Evolutionary conservation across 2,797 vertebrate genomes (phyloP), one percentile per base, ranked within the genome.

Genomic region (Diplodus sargus): DNA sequence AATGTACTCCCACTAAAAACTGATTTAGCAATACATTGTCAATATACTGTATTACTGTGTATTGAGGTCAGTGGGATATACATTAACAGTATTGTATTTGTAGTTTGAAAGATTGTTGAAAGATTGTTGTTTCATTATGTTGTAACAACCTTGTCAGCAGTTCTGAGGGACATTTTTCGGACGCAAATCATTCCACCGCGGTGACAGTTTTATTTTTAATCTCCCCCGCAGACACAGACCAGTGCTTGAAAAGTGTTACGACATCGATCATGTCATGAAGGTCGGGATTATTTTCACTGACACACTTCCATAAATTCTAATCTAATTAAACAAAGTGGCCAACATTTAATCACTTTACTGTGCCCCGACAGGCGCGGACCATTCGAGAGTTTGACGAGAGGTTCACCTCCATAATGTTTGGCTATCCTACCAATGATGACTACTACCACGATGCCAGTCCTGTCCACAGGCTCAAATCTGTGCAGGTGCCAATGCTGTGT

Each of bases 221-320:
- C 76, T 78, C 53, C 70, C 81, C 92, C 89, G 25, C 88, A 99
- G 98, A 90, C 98, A 99, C 90, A 96, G 96, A 72, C 95, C 96
- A 79, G 95, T 99, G 88, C 96, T 99, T 74, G 97, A 98, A 88
- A 96, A 97, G 85, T 95, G 96, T 87, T 97, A 97, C 85, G 96
- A 99, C 92, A 97, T 99, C 84, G 97, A 99, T 87, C 96, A 98
- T 34, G 95, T 99, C 82, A 97, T 99, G 98, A 99, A 98, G 97
- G 98, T 99, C 92, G 43, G 73, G 47, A 58, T 82, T 78, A 23
- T 63, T 81, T 76, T 74, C 63, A 45, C 5, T 42, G 42, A 76
- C 47, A 22, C 42, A 39, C 15, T 1, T 39, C n/a, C 42, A 45
- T 11, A 30, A 58, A 68, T 20, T 57, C 51, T 64, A 54, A 65